phyloP scores from a whole-genome alignment of 2,113 vertebrate species.

The Platichthys stellatus region DNA sequence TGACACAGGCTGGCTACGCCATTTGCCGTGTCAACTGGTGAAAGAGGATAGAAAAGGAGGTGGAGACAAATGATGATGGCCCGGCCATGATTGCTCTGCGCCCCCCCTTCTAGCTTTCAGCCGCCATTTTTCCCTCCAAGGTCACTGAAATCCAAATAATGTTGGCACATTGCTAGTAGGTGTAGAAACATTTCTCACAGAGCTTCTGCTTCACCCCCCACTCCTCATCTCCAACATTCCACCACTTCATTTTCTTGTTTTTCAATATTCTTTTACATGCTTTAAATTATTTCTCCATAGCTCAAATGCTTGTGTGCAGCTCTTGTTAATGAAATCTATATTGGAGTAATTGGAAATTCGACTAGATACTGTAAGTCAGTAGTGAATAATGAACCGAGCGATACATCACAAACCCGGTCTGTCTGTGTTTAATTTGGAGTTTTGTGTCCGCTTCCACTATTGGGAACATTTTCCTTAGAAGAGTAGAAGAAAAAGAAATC shows the following conservation, averaged over 20 bases:
- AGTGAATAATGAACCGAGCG: slow-evolving; percentile 28
- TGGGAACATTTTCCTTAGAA: slow-evolving; percentile 1
- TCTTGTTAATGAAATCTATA: slow-evolving; percentile 10
- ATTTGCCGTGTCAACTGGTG: slow-evolving; percentile 72
- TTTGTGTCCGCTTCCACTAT: background rate
- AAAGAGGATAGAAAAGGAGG: slow-evolving; percentile 67
- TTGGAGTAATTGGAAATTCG: slow-evolving; percentile 13
- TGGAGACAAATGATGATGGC: slow-evolving; percentile 76
- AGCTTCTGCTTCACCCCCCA: background rate
- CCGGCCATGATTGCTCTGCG: slow-evolving; percentile 58
- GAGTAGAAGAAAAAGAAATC: background rate
- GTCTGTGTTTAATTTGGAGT: background rate
- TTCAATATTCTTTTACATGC: background rate
- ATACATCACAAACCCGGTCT: slow-evolving; percentile 6
- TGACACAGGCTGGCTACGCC: slow-evolving; percentile 71
- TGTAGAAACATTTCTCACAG: slow-evolving; percentile 39
- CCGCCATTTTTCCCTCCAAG: slow-evolving; percentile 16
- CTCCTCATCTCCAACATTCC: background rate
- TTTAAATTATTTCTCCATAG: slow-evolving; percentile 1
- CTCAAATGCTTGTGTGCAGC: background rate
- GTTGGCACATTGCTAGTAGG: slow-evolving; percentile 22
- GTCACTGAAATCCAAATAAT: slow-evolving; percentile 56
- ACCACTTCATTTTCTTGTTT: background rate
- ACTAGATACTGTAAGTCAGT: slow-evolving; percentile 15
- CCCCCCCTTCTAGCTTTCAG: slow-evolving; percentile 38